Percentiles rank a stretch among this genome's conserved stretches.
Conservation (phyloP, 2,888 invertebrate genomes). For the Polymixis lichenea region DNA sequence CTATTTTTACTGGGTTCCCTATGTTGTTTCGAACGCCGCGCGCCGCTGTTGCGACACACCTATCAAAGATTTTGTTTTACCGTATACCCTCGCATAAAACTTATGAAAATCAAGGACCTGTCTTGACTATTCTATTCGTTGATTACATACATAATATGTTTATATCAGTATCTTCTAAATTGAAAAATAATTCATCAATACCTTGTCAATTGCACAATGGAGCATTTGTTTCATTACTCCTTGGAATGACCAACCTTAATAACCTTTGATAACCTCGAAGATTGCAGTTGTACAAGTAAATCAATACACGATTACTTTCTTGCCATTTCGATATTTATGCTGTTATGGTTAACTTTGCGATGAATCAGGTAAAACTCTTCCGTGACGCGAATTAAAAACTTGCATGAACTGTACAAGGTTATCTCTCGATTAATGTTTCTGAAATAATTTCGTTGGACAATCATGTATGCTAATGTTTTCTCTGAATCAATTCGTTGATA, state of each 20-base stretch:
- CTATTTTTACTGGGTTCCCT: background rate
- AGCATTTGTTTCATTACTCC: constrained; percentile 4
- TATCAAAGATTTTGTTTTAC: too few relatives aligned
- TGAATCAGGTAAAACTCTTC: constrained; percentile 53
- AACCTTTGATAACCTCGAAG: constrained; percentile 41
- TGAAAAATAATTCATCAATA: constrained; percentile 23
- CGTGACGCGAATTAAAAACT: constrained; percentile 54
- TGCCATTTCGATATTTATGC: constrained; percentile 6
- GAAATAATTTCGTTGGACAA: constrained; percentile 24
- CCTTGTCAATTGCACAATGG: constrained; percentile 12
- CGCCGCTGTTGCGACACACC: too few relatives aligned
- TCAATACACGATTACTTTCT: constrained; percentile 16
- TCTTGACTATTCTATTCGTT: background rate
- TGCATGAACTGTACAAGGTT: constrained; percentile 38
- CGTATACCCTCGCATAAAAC: background rate
- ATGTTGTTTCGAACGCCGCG: too few relatives aligned
- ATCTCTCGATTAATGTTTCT: constrained; percentile 46
- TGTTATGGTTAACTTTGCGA: constrained; percentile 21
- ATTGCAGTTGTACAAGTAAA: constrained; percentile 31
- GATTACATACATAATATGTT: background rate
- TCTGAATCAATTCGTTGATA: constrained; percentile 46
- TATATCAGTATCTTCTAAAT: background rate
- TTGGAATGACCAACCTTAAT: constrained; percentile 23
- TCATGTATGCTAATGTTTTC: constrained; percentile 44
- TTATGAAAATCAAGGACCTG: background rate